Evolutionary conservation across 2,113 vertebrate species (phyloP), one percentile per base, ranked within the genome.

Genomic region (Pyrgilauda ruficollis): DNA sequence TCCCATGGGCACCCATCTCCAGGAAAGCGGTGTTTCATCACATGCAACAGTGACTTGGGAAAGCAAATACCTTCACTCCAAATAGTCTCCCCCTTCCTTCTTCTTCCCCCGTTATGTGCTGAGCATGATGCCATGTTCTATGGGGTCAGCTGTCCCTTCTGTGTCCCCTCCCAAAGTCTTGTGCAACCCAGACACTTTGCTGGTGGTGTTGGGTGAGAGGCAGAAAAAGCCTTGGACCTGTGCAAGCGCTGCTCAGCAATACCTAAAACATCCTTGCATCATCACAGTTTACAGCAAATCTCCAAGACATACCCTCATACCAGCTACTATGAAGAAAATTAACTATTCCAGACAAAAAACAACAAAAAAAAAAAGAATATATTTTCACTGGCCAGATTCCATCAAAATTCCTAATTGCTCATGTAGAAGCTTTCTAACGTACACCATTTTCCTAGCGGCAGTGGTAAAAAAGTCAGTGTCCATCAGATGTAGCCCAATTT

Each of bases 191-290:
- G 26, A 3, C 22, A 39, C 16, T 27, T 18, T 2, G 0, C 27
- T 59, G 17, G 7, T n/a, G 14, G 7, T 6, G 2, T 69, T 12
- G 6, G 8, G 7, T 26, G 16, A 73, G 47, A 39, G 62, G 18
- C 21, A 52, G 37, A 19, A 64, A 12, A 43, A 16, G 0, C 19
- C 30, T 83, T 62, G 53, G 18, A 3, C 2, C 7, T 50, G 13
- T 33, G 15, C 20, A 52, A 69, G 19, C 5, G 0, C 12, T 49
- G 35, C 9, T 52, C 30, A 83, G 16, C 55, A 74, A 3, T 11
- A 59, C 15, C 6, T 11, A 35, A 83, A 78, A 8, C 6, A 46
- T 6, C 11, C 1, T 3, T 39, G 6, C 1, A 0, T n/a, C n/a
- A 53, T 18, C 15, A 27, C 4, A 49, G 6, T 17, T 58, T 43